Conservation (phyloP, 2,888 invertebrate species). For the Macrophya alboannulata region DNA sequence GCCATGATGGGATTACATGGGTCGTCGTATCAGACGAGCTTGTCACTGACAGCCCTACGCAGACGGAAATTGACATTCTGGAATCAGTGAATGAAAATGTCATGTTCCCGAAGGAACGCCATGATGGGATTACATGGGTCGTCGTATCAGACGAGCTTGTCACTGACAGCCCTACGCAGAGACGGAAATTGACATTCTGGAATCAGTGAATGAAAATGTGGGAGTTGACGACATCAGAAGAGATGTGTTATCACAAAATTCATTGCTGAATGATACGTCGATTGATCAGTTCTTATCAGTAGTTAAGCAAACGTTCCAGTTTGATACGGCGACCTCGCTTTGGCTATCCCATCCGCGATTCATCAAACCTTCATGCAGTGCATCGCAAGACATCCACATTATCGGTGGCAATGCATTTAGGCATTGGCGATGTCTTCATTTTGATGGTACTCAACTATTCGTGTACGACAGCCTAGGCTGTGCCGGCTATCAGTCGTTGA, state of each 20-base stretch:
- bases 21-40: background rate
- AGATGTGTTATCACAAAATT: no score
- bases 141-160: background rate
- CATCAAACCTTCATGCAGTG: constrained; percentile 9
- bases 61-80: no score
- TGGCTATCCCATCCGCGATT: background rate
- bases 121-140: background rate
- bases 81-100: no score
- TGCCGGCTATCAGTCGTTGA: background rate
- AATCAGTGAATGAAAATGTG: no score
- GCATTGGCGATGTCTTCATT: constrained; percentile 32
- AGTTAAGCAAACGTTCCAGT: background rate
- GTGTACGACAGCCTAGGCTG: constrained; percentile 39
- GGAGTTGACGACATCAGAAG: no score
- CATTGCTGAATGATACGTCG: background rate
- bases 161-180: background rate
- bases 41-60: background rate
- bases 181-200: no score
- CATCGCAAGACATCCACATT: constrained; percentile 14
- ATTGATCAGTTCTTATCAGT: constrained; percentile 27
- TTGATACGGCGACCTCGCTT: background rate
- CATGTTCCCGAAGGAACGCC: no score
- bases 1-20: background rate
- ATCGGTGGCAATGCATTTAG: constrained; percentile 30
- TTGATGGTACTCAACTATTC: constrained; percentile 9